These are phyloP conservation scores for Ganaspis sp. DNA, from an alignment of 1,140 invertebrate genomes.

Conservation along the genomic window DNA sequence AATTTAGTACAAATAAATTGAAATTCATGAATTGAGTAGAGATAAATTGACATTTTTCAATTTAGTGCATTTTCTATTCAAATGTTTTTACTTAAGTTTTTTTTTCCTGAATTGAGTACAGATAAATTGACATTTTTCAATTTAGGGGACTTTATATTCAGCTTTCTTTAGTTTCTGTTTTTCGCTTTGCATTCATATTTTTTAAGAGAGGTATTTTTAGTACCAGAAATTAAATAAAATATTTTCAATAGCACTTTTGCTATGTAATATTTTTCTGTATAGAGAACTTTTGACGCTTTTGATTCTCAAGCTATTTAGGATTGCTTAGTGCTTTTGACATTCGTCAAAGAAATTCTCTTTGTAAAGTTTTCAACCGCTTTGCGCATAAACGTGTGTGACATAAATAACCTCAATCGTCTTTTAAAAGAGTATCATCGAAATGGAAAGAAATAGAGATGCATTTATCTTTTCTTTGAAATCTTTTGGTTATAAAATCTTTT, in stretches of 20 bases:
- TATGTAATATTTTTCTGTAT: not conserved
- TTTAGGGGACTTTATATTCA: no score
- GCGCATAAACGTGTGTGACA: not conserved
- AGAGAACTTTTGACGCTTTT: not conserved
- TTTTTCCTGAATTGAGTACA: no score
- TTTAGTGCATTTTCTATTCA: no score
- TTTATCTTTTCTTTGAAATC: not conserved
- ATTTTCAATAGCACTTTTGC: not conserved
- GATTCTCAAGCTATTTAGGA: not conserved
- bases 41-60: no score
- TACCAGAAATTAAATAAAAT: no score
- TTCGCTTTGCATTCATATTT: no score
- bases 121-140: no score
- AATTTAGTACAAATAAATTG: no score
- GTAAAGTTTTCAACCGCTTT: not conserved
- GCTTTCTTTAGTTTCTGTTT: no score
- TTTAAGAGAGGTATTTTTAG: no score
- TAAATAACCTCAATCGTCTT: not conserved
- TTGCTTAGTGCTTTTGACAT: not conserved
- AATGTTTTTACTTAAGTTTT: no score
- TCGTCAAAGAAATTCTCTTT: not conserved
- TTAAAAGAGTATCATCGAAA: not conserved
- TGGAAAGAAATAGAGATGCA: not conserved
- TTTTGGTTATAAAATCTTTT: not conserved
- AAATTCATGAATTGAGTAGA: no score